Base-by-base conservation (phyloP, 92 coral and sea anemone genomes). In the Siderastrea radians region DNA sequence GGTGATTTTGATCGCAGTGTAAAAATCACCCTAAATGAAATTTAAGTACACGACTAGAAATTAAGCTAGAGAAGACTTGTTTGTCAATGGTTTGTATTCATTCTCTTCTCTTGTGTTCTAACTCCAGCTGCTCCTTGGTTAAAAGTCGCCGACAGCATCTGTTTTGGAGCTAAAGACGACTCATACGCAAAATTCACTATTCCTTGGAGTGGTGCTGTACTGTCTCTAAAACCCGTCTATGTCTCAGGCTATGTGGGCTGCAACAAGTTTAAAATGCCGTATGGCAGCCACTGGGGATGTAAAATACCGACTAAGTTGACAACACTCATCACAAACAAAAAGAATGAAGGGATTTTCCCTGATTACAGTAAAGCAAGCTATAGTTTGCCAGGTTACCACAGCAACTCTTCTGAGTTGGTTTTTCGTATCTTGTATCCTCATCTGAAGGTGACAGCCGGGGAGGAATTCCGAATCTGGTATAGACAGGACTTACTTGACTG, bases 211-310 rank as follows among this genome's bases (percentile, higher is more conserved):
- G 81, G 81, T 13, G 16, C 44, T 43, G 6, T 77, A 1, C 5
- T 59, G 12, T 6, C 81, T 2, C 81, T 77, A 17, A 77, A 55
- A 64, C 81, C 57, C 52, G 38, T 55, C 10, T 77, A 77, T 53
- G 6, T 44, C 48, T 77, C 68, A 14, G 81, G 81, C 13, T 77
- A 43, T 77, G 68, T 77, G 8, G 57, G 67, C 49, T 77, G 81
- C 17, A 58, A 77, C 26, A 77, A 58, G 6, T 1, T 7, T 1
- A 45, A 1, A 6, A 1, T 1, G 14, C 81, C 81, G 7, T 15
- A 57, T 60, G 81, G 81, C 6, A 77, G 81, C 51, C 81, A 77
- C 53, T 77, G 68, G 81, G 81, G 63, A 38, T 75, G 80, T 26
- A 0, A 26, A 11, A 14, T 11, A 4, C 49, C 11, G 54, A 10